Evolutionary conservation across 1,140 invertebrate genomes (phyloP), one percentile per base, ranked within the genome.

Genomic region (Acromyrmex heyeri): DNA sequence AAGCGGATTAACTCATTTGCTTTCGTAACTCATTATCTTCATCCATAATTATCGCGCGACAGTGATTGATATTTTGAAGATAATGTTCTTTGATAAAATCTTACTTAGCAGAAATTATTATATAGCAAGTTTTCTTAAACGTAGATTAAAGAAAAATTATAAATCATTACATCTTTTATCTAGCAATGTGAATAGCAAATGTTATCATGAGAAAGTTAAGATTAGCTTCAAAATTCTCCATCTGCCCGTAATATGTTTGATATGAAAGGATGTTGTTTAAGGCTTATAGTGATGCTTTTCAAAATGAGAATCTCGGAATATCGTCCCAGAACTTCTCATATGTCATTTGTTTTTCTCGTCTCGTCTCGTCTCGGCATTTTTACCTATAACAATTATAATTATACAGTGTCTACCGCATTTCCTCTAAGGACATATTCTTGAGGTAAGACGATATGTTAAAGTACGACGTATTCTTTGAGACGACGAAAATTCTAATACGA

Each of bases 1-100:
- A 79, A 79, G 21, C 30, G 24, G 77, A 81, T 38, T 69, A 69
- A n/a, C 5, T 78, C 30, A 65, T 65, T 65, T 78, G 1, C n/a
- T 69, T 16, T 78, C 14, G n/a, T 10, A 44, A 62, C 24, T 24
- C 0, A 24, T 65, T 27, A 77, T 78, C 30, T 50, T 64, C 5
- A 44, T 64, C 21, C 21, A 12, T 62, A 27, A 57, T 57, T 14
- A 16, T 44, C n/a, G 14, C 27, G 8, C 77, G 44, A 24, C 30
- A 24, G 5, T 69, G 44, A 70, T 70, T 57, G 30, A 70, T 70
- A 81, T 38, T 38, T 70, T 44, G 1, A 34, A 24, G 77, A 69
- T 79, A 81, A 69, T n/a, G 48, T 16, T 0, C 5, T 24, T 38
- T 6, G 44, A 14, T 5, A 7, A 67, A 67, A 34, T 24, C 27